phyloP scores from a whole-genome alignment of 2,797 vertebrate species.

The Takifugu ocellatus region DNA sequence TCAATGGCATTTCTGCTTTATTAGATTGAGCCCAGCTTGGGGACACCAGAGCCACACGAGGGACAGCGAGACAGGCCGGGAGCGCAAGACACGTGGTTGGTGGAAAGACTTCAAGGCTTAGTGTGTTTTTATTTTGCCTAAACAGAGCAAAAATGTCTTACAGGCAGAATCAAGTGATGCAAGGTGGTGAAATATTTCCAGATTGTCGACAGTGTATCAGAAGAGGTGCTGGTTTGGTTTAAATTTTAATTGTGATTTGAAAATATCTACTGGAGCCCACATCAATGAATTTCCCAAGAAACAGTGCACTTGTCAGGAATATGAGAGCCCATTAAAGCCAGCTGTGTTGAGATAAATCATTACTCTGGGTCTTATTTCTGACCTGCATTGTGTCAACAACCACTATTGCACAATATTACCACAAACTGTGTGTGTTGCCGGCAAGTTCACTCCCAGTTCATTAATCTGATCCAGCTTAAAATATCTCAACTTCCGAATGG shows the following conservation, averaged over 20 bases:
- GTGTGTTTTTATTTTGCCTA: conserved; percentile 31
- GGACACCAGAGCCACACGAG: conserved; percentile 7
- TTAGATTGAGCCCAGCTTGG: conserved; percentile 52
- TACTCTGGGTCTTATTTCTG: neutral
- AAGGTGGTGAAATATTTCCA: conserved; percentile 35
- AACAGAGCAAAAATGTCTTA: conserved; percentile 26
- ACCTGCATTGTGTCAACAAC: neutral
- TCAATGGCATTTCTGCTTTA: conserved; percentile 64
- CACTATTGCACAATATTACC: neutral
- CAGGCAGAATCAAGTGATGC: conserved; percentile 39
- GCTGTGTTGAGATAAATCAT: neutral
- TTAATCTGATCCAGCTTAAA: neutral
- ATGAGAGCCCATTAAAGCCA: neutral
- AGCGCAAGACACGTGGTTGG: conserved; percentile 6
- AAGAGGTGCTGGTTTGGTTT: conserved; percentile 13
- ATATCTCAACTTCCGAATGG: neutral
- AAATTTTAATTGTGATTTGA: conserved; percentile 3
- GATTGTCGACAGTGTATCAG: conserved; percentile 20
- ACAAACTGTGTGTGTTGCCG: neutral
- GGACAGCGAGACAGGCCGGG: conserved; percentile 9
- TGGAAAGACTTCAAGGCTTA: neutral
- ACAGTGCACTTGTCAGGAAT: too few species aligned
- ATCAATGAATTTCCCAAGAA: too few species aligned
- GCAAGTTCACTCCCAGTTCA: neutral
- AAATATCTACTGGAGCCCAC: too few species aligned